phyloP scores from a whole-genome alignment of 2,113 vertebrate genomes.

The Vidua macroura region DNA sequence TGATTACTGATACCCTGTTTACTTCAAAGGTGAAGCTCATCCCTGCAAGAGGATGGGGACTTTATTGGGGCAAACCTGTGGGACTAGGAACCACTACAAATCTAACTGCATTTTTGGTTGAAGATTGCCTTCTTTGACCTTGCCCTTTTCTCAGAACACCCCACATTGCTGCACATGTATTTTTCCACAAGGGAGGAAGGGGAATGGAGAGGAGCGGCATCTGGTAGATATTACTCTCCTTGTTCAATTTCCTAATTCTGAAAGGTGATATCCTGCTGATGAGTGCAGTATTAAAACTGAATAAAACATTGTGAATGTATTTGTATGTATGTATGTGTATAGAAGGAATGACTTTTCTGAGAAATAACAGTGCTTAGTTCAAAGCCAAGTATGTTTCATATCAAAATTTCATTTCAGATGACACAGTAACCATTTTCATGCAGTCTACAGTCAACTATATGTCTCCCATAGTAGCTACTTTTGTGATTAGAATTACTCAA shows the following conservation, averaged over 20 bases:
- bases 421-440: background rate
- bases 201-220: slow-evolving; percentile 58
- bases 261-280: slow-evolving; percentile 58
- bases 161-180: slow-evolving; percentile 60
- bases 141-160: slow-evolving; percentile 61
- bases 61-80: slow-evolving; percentile 61
- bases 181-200: slow-evolving; percentile 66
- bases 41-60: slow-evolving; percentile 61
- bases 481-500: background rate
- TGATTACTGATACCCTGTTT: slow-evolving; percentile 62
- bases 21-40: slow-evolving; percentile 66
- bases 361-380: background rate
- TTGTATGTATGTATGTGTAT: background rate
- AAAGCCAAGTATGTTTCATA: background rate
- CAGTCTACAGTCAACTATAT: background rate
- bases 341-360: background rate
- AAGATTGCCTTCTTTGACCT: slow-evolving; percentile 69
- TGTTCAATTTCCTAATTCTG: slow-evolving; percentile 62
- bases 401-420: background rate
- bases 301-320: background rate
- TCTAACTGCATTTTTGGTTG: slow-evolving; percentile 61
- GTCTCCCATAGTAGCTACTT: background rate
- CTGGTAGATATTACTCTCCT: slow-evolving; percentile 68
- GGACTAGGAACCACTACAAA: slow-evolving; percentile 63
- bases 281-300: slow-evolving; percentile 28